Evolutionary conservation across 2,797 vertebrate species (phyloP).

Genomic region (Clarias platycephalus): DNA sequence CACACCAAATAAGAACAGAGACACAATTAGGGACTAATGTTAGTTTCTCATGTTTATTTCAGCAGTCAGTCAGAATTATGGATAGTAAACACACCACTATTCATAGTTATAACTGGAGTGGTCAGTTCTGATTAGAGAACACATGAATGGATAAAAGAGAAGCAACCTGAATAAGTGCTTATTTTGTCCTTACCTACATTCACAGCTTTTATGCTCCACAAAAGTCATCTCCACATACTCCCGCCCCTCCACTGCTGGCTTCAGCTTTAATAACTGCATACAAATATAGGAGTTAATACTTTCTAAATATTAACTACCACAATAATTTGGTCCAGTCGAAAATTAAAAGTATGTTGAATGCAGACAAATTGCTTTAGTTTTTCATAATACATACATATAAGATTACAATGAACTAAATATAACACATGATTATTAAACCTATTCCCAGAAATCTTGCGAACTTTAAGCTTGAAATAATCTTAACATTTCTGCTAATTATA

Average conservation of each 20-base stretch:
- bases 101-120: neutral
- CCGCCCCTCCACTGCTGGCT: conserved; percentile 74
- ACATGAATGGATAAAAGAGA: conserved; percentile 1
- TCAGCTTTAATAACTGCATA: conserved; percentile 86
- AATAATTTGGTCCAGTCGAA: neutral
- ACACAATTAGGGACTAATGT: neutral
- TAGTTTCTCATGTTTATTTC: conserved; percentile 14
- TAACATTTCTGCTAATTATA: neutral
- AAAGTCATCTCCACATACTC: conserved; percentile 89
- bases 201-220: conserved; percentile 87
- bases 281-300: conserved; percentile 14
- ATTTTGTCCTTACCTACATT: conserved; percentile 87
- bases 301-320: neutral
- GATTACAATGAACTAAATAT: neutral
- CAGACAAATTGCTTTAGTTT: neutral
- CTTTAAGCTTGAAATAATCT: neutral
- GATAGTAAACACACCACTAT: neutral
- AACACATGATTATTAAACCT: neutral
- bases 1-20: conserved; percentile 22
- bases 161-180: conserved; percentile 50
- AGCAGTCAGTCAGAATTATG: neutral
- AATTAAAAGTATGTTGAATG: neutral
- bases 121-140: neutral
- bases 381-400: neutral
- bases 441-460: neutral